Conservation (phyloP, 1,140 invertebrate genomes). For the Scaptomyza hsui region DNA sequence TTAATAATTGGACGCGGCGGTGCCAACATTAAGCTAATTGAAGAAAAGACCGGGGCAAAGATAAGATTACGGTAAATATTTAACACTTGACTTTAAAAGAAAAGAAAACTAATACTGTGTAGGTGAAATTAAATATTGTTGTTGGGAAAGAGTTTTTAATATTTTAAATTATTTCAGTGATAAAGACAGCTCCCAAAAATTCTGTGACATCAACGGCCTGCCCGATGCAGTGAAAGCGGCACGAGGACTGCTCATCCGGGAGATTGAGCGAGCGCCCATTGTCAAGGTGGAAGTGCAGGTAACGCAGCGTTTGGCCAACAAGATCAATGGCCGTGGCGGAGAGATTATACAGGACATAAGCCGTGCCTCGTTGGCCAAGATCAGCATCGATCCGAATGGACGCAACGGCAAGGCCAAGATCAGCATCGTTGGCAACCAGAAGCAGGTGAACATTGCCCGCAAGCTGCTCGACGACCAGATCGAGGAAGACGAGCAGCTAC, state of each 20-base stretch:
- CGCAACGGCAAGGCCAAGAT: slow-evolving; percentile 83
- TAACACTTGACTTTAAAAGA: background rate
- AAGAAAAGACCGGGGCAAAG: slow-evolving; percentile 88
- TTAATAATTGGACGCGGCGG: slow-evolving; percentile 88
- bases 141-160: background rate
- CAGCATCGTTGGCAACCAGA: slow-evolving; percentile 86
- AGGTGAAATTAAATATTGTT: background rate
- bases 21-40: slow-evolving; percentile 88
- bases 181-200: slow-evolving; percentile 84
- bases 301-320: slow-evolving; percentile 87
- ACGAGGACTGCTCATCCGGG: slow-evolving; percentile 88
- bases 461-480: slow-evolving; percentile 87
- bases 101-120: background rate
- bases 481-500: slow-evolving; percentile 85
- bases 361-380: slow-evolving; percentile 77
- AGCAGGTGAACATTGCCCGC: slow-evolving; percentile 87
- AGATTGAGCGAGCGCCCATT: slow-evolving; percentile 88
- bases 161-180: slow-evolving; percentile 58
- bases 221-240: slow-evolving; percentile 87
- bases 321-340: slow-evolving; percentile 89
- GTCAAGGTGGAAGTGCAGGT: slow-evolving; percentile 88
- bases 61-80: slow-evolving; percentile 87
- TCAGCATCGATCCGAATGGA: slow-evolving; percentile 71
- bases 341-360: slow-evolving; percentile 89
- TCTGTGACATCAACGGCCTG: slow-evolving; percentile 88